A percentile compares a stretch with the other conserved stretches of the same genome.
Evolutionary conservation across 1,140 invertebrate species (phyloP).

Genomic region (Drosophila lacertosa): DNA sequence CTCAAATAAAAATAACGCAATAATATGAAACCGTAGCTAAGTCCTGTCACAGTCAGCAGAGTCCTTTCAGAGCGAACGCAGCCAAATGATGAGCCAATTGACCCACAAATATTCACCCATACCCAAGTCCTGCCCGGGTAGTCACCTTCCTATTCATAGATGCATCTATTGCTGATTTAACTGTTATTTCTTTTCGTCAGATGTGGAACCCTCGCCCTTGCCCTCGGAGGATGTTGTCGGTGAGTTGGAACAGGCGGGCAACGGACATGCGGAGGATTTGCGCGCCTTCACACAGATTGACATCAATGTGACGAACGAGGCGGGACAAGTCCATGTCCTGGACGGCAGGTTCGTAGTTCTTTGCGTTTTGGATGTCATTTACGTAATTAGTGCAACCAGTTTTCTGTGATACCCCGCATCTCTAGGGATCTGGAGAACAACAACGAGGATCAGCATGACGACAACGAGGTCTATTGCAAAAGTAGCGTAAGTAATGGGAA

Average conservation of each 20-base stretch:
- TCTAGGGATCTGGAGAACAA: slow-evolving; percentile 81
- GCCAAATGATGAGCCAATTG: slow-evolving; percentile 60
- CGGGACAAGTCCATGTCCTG: slow-evolving; percentile 74
- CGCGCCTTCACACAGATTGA: slow-evolving; percentile 74
- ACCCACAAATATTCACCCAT: slow-evolving; percentile 55
- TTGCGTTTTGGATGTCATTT: slow-evolving; percentile 62
- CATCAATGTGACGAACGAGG: slow-evolving; percentile 83
- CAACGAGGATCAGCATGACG: slow-evolving; percentile 79
- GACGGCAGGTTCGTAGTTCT: slow-evolving; percentile 83
- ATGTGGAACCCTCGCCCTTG: slow-evolving; percentile 69
- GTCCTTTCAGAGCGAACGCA: slow-evolving; percentile 16
- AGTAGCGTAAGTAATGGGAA: slow-evolving; percentile 43
- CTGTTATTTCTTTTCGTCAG: no score
- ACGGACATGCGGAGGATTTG: slow-evolving; percentile 58
- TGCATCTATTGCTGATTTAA: not conserved
- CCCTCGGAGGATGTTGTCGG: slow-evolving; percentile 59
- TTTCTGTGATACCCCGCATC: slow-evolving; percentile 68
- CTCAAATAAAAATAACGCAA: slow-evolving; percentile 49
- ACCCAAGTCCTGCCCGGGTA: slow-evolving; percentile 20
- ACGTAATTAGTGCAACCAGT: slow-evolving; percentile 82
- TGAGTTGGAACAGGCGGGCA: slow-evolving; percentile 25
- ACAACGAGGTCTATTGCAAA: slow-evolving; percentile 58
- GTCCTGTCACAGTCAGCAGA: slow-evolving; percentile 17
- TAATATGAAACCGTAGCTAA: slow-evolving; percentile 24
- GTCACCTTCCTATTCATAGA: not conserved